These are phyloP conservation scores for Otus sunia DNA, from an alignment of 2,113 vertebrate genomes.

Conservation along the genomic window DNA sequence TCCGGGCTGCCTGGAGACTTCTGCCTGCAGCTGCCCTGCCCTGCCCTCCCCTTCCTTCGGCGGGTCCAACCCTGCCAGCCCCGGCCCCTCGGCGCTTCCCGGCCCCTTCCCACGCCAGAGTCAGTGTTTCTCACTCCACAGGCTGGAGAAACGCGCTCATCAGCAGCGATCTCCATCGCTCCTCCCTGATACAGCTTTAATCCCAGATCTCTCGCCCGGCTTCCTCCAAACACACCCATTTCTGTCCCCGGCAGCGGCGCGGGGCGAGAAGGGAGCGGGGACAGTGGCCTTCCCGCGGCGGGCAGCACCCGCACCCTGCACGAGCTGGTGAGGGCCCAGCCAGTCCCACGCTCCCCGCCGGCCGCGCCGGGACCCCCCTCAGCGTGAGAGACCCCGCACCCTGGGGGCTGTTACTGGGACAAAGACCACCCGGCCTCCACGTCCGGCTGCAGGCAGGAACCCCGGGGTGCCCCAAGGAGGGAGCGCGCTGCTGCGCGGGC, in stretches of 20 bases:
- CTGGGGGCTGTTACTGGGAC: neutral
- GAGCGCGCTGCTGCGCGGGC: accelerated
- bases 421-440: accelerated
- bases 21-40: neutral
- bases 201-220: neutral
- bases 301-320: neutral
- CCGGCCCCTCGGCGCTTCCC: accelerated
- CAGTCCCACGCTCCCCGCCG: accelerated
- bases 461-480: neutral
- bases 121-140: neutral
- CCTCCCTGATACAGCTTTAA: neutral
- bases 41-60: neutral
- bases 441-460: neutral
- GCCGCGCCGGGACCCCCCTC: accelerated
- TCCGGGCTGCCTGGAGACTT: accelerated
- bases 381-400: neutral
- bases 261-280: neutral
- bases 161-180: neutral
- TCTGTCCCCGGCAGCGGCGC: accelerated
- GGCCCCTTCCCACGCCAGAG: neutral
- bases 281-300: neutral
- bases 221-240: neutral
- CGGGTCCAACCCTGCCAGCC: neutral
- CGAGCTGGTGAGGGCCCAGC: neutral
- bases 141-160: neutral